Conservation (phyloP, 2,113 vertebrate genomes). For the Kobus ellipsiprymnus region DNA sequence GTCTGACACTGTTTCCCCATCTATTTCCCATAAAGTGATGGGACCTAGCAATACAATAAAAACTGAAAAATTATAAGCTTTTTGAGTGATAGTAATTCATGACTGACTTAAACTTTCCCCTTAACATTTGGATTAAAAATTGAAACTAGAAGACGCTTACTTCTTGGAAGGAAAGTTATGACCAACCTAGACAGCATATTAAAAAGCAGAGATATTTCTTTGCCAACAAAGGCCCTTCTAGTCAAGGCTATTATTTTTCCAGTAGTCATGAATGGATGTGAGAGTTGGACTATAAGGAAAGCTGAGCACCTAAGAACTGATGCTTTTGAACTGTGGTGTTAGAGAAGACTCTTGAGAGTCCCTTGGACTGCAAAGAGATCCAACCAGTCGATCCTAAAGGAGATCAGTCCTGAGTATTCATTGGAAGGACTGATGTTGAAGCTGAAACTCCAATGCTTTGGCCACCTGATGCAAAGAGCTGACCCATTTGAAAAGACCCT, state of each 20-base stretch:
- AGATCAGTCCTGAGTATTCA: background rate
- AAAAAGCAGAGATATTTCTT: background rate
- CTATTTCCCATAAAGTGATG: too few relatives aligned
- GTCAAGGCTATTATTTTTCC: background rate
- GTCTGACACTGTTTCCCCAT: too few relatives aligned
- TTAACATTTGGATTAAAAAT: background rate
- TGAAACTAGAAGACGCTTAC: background rate
- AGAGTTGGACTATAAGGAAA: background rate
- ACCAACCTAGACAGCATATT: background rate
- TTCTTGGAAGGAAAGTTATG: background rate
- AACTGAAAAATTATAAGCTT: background rate
- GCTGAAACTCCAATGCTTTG: background rate
- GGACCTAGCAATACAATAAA: background rate
- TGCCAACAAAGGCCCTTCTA: background rate
- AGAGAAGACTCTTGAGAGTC: background rate
- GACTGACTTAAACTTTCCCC: background rate
- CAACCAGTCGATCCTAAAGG: background rate
- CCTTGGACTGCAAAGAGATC: background rate
- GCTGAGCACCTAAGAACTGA: background rate
- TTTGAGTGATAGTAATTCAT: background rate
- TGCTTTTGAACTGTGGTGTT: background rate
- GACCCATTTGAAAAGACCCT: background rate
- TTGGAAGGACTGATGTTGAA: background rate
- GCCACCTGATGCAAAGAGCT: background rate
- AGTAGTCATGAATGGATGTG: background rate